These are phyloP conservation scores for Strix aluco DNA, from an alignment of 2,113 vertebrate species.

Conservation along the genomic window DNA sequence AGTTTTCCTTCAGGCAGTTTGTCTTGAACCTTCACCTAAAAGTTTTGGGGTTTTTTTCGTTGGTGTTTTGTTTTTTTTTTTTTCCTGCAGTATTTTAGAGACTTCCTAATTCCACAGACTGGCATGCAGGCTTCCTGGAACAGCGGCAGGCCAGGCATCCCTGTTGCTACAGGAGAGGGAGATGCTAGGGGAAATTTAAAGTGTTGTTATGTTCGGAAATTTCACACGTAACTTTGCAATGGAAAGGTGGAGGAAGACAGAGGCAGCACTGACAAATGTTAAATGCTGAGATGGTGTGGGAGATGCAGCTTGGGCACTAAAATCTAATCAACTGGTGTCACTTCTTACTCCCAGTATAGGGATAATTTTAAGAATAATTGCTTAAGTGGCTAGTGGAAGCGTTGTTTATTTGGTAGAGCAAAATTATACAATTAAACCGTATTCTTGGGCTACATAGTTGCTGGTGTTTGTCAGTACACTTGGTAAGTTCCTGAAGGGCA, in stretches of 20 bases:
- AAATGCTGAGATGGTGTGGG: not conserved
- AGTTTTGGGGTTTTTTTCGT: not conserved
- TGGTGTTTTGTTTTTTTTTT: not conserved
- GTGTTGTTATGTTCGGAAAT: not conserved
- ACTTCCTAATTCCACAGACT: slow-evolving; percentile 51
- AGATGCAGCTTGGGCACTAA: not conserved
- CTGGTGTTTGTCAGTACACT: not conserved
- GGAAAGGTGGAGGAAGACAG: not conserved
- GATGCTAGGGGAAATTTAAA: not conserved
- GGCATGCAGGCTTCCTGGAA: slow-evolving; percentile 32
- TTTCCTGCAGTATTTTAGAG: not conserved
- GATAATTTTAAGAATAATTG: not conserved
- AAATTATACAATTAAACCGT: not conserved
- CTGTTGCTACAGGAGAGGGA: not conserved
- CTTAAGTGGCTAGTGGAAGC: not conserved
- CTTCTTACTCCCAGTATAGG: not conserved
- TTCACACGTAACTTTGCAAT: not conserved
- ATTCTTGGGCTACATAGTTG: not conserved
- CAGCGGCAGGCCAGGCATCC: slow-evolving; percentile 55
- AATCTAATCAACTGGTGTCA: slow-evolving; percentile 34
- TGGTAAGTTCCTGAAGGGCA: not conserved
- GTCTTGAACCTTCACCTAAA: slow-evolving; percentile 54
- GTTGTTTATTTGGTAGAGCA: not conserved
- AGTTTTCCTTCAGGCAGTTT: slow-evolving; percentile 40
- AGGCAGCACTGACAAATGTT: not conserved